phyloP scores from a whole-genome alignment of 2,888 invertebrate genomes.

The Dynastes grantii region DNA sequence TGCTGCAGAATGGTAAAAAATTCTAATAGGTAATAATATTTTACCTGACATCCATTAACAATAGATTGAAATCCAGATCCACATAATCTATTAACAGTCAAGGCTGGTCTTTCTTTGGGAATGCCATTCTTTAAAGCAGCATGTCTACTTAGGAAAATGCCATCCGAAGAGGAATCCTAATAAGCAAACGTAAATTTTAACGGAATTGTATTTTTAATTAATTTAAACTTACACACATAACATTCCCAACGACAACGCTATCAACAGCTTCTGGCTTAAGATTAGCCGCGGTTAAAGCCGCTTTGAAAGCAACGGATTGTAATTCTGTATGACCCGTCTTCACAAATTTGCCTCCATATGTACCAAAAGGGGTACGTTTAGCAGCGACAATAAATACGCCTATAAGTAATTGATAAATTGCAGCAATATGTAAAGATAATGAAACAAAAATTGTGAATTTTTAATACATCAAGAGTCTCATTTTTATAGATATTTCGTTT shows the following conservation, averaged over 20 bases:
- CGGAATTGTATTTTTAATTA: background rate
- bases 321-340: constrained; percentile 84
- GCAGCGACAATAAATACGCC: constrained; percentile 95
- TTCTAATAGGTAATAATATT: background rate
- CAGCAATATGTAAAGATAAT: too few species aligned
- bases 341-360: constrained; percentile 90
- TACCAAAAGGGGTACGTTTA: constrained; percentile 97
- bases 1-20: too few species aligned
- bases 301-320: constrained; percentile 86
- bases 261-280: constrained; percentile 91
- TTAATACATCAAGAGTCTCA: too few species aligned
- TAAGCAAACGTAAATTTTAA: constrained; percentile 56
- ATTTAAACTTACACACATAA: constrained; percentile 79
- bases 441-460: too few species aligned
- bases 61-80: constrained; percentile 98
- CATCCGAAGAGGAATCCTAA: constrained; percentile 85
- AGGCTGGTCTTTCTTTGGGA: constrained; percentile 87
- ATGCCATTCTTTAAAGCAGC: constrained; percentile 89
- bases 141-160: constrained; percentile 90
- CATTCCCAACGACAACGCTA: constrained; percentile 92
- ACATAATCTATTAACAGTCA: constrained; percentile 94
- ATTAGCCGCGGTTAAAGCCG: constrained; percentile 84
- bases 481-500: too few species aligned
- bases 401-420: constrained; percentile 64
- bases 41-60: constrained; percentile 88